Evolutionary conservation across 2,113 vertebrate species (phyloP).

Genomic region (Sturnus vulgaris): DNA sequence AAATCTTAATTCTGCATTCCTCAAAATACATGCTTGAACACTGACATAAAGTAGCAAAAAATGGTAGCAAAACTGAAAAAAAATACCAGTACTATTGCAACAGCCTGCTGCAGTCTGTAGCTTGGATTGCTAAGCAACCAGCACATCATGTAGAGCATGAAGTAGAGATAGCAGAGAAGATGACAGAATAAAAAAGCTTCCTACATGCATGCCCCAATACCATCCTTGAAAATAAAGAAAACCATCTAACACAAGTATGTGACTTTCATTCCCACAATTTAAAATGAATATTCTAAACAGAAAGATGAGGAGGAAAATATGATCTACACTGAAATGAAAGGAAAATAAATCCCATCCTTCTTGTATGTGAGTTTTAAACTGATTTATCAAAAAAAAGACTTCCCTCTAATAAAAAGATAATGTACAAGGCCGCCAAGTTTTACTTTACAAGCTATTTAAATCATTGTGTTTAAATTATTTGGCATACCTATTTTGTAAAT

Average conservation of each 20-base stretch:
- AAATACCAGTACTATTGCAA: neutral
- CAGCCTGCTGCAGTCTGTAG: neutral
- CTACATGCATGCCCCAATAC: neutral
- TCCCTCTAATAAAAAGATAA: neutral
- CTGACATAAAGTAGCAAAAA: neutral
- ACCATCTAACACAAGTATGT: neutral
- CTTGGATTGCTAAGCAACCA: conserved; percentile 54
- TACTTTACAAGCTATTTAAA: neutral
- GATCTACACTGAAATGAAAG: neutral
- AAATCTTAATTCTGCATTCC: neutral
- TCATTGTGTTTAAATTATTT: neutral
- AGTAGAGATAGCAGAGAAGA: neutral
- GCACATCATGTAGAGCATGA: neutral
- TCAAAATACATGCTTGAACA: neutral
- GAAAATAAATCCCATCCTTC: rapidly evolving
- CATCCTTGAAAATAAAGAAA: neutral
- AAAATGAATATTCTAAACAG: neutral
- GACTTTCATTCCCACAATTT: neutral
- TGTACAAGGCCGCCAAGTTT: neutral
- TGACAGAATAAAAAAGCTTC: neutral
- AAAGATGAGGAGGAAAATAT: neutral
- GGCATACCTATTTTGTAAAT: neutral
- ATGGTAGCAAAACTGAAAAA: neutral
- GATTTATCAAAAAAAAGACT: neutral
- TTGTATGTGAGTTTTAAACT: neutral